Percentiles rank a stretch among this genome's conserved stretches.
phyloP scores from a whole-genome alignment of 2,797 vertebrate genomes.

The Lemur catta region DNA sequence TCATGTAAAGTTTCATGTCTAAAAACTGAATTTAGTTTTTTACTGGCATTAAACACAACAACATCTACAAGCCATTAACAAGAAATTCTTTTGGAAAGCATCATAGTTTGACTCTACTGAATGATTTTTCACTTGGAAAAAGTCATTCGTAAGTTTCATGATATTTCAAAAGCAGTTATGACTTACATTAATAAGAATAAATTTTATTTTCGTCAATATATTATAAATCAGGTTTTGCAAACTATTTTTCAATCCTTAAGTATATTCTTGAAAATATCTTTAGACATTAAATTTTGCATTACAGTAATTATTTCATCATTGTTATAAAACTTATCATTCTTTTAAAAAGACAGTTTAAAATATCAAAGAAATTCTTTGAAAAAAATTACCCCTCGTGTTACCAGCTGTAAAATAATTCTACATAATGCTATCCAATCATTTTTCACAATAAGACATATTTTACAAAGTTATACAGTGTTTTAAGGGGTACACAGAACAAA shows the following conservation, averaged over 20 bases:
- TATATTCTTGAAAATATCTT: constrained; percentile 18
- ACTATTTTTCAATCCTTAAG: background rate
- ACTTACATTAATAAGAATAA: constrained; percentile 32
- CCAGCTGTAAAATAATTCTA: constrained; percentile 9
- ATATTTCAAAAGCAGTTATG: constrained; percentile 28
- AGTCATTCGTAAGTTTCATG: constrained; percentile 16
- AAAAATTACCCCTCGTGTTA: background rate
- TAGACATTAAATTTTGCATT: constrained; percentile 3
- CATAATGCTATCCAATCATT: background rate
- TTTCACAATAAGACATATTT: background rate
- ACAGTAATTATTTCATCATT: background rate
- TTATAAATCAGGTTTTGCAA: background rate
- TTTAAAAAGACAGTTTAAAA: background rate
- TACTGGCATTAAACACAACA: constrained; percentile 52
- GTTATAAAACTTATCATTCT: background rate
- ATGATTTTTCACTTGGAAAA: constrained; percentile 46
- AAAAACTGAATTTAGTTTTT: constrained; percentile 55
- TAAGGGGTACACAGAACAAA: background rate
- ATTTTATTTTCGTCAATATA: constrained; percentile 29
- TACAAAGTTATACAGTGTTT: background rate
- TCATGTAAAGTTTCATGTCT: constrained; percentile 50
- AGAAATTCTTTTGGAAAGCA: constrained; percentile 56
- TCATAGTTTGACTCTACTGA: background rate
- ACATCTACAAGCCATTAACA: constrained; percentile 63
- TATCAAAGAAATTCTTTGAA: background rate